Evolutionary conservation across 2,888 invertebrate species (phyloP).

Genomic region (Ormia ochracea): DNA sequence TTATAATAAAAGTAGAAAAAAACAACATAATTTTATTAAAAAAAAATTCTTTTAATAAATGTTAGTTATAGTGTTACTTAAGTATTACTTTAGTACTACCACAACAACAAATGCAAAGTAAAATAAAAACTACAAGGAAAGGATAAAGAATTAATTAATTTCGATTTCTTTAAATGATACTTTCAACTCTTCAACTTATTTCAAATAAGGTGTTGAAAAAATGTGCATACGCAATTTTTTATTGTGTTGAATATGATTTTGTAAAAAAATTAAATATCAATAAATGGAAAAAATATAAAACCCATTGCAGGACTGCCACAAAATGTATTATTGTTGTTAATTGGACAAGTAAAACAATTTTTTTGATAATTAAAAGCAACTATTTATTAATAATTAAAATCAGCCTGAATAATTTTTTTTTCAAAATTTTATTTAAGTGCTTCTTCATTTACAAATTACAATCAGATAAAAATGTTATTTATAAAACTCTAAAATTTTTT

Average conservation of each 20-base stretch:
- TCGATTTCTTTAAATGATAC: neutral
- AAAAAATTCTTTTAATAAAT: constrained; percentile 55
- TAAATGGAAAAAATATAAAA: constrained; percentile 17
- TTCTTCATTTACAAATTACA: too few relatives aligned
- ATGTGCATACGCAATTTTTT: neutral
- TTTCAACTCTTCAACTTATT: neutral
- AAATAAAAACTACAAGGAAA: constrained; percentile 12
- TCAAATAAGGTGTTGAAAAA: neutral
- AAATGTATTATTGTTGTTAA: neutral
- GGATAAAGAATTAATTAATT: constrained; percentile 11
- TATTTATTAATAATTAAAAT: too few relatives aligned
- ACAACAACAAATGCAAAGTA: constrained; percentile 12
- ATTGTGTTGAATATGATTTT: constrained; percentile 27
- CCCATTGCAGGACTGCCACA: neutral
- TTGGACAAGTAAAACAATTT: too few relatives aligned
- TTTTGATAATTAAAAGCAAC: too few relatives aligned
- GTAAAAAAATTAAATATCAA: constrained; percentile 5
- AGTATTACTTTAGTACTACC: constrained; percentile 58
- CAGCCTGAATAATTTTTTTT: too few relatives aligned
- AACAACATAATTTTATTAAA: too few relatives aligned
- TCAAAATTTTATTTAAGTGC: too few relatives aligned
- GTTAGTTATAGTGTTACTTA: constrained; percentile 57
- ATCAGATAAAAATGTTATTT: too few relatives aligned
- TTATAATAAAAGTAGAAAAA: constrained; percentile 1
- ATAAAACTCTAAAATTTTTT: too few relatives aligned